Percentiles rank a stretch among this genome's conserved stretches.
Evolutionary conservation across 2,113 vertebrate species (phyloP).

Genomic region (Ceuthmochares aereus): DNA sequence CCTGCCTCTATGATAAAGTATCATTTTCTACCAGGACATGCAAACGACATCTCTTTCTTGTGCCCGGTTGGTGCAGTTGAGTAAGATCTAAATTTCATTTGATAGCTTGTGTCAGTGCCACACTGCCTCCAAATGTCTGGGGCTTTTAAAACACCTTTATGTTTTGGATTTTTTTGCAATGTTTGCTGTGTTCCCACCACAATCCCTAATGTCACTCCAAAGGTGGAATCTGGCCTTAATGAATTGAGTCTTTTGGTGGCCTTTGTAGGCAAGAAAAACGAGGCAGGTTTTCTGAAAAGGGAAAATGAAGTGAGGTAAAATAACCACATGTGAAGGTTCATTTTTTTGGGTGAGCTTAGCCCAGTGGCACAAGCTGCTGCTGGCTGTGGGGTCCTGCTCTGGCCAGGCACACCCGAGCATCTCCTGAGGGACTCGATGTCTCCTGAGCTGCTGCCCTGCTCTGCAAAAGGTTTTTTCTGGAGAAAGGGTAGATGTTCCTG

Average conservation of each 20-base stretch:
- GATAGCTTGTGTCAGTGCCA: rapidly evolving
- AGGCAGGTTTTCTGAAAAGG: not conserved
- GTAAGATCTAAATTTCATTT: not conserved
- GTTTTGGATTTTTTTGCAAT: not conserved
- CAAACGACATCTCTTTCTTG: rapidly evolving
- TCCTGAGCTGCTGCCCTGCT: not conserved
- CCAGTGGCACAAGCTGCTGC: not conserved
- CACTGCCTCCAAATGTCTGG: not conserved
- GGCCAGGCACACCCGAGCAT: not conserved
- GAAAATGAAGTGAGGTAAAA: not conserved
- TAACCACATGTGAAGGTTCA: not conserved
- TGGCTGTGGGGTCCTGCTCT: not conserved
- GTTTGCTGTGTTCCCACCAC: not conserved
- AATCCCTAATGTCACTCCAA: not conserved
- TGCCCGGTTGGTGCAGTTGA: not conserved
- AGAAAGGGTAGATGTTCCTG: not conserved
- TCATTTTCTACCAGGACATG: not conserved
- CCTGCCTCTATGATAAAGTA: not conserved
- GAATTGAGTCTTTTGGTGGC: not conserved
- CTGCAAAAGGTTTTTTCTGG: not conserved
- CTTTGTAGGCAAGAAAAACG: not conserved
- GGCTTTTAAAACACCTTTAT: not conserved
- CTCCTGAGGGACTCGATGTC: not conserved
- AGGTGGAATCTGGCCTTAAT: not conserved
- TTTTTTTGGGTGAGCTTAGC: not conserved